Base-by-base conservation (phyloP, 1,140 invertebrate species). In the Trichonephila inaurata region DNA sequence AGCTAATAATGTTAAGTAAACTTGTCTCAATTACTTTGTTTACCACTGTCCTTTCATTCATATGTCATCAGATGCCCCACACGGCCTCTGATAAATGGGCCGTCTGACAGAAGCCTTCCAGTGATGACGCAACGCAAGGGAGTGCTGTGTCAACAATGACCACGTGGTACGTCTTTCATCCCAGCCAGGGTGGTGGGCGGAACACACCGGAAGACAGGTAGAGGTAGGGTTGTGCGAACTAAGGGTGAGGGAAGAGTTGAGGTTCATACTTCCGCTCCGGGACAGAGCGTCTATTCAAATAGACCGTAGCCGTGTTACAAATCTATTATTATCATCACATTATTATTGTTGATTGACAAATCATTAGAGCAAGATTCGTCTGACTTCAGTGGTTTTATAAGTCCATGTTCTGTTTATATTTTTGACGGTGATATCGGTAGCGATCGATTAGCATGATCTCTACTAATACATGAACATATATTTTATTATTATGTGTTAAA, bases 131-230 rank as follows among this genome's bases (percentile, higher is more conserved):
- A 8, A 18, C 18, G 24, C 21, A n/a, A 33, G 86, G 2, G n/a
- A 33, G 51, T 58, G 44, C 40, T 81, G 89, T 91, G 90, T 91
- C 90, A 91, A 91, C 81, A 91, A 77, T 60, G 24, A 28, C 89
- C 69, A 60, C 40, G 60, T 40, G 77, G 60, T 83, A 16, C 88
- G n/a, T 33, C 61, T 83, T 40, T 85, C 81, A n/a, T 44, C 51
- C 51, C 51, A 51, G 14, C 44, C 64, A 51, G 44, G 28, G 86
- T 61, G 21, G 89, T 40, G 44, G 66, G 66, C 19, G 66, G 89
- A 33, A n/a, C 44, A 61, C 61, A 91, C 77, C 90, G 90, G 90
- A 91, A 91, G 28, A 58, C 90, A 91, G 90, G 90, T 85, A 91
- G 77, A 66, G 58, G 90, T 91, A 85, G 77, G 82, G 14, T n/a